Percentiles rank a stretch among this genome's conserved stretches.
Conservation (phyloP, 2,797 vertebrate genomes). For the Diplodus puntazzo region DNA sequence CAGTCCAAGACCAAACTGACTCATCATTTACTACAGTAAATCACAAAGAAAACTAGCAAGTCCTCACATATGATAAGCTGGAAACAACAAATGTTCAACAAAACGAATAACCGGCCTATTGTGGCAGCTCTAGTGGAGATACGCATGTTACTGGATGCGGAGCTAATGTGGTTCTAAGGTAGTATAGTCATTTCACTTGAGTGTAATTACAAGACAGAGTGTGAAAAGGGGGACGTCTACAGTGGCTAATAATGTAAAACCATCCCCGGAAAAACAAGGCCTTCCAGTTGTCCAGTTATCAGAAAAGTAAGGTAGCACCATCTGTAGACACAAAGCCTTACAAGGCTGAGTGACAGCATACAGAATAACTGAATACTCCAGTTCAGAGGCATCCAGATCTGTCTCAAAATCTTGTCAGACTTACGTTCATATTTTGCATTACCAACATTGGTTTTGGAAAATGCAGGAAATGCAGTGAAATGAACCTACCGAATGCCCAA, state of each 20-base stretch:
- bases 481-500: background rate
- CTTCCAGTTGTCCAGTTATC: background rate
- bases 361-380: background rate
- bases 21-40: no score
- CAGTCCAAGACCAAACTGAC: no score
- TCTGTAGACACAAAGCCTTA: conserved; percentile 11
- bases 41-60: no score
- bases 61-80: no score
- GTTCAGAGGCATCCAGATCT: conserved; percentile 1
- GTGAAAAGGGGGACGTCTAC: background rate
- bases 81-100: no score
- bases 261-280: background rate
- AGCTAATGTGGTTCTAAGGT: conserved; percentile 5
- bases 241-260: conserved; percentile 4
- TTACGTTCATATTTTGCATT: conserved; percentile 10
- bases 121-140: no score
- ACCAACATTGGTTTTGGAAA: background rate
- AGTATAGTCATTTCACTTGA: background rate
- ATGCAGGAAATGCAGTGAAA: background rate
- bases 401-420: background rate
- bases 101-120: no score
- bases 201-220: background rate
- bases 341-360: conserved; percentile 2
- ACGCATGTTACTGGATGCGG: background rate
- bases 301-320: conserved; percentile 17